Evolutionary conservation across 2,113 vertebrate genomes (phyloP), one percentile per base, ranked within the genome.

Genomic region (Heliornis fulica): DNA sequence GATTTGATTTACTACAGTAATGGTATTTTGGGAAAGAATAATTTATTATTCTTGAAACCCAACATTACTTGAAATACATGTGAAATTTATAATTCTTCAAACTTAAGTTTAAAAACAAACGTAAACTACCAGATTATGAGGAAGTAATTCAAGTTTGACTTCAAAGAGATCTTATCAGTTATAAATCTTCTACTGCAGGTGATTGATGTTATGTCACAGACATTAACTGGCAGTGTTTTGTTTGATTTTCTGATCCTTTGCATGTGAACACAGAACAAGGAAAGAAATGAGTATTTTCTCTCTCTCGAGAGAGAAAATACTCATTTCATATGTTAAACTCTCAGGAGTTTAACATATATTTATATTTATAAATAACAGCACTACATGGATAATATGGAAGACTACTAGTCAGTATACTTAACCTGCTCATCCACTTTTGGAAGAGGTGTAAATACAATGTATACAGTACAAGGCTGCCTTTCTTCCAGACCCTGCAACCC

Each of bases 101-200:
- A 72, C 16, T 16, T 75, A 71, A 56, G 8, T 68, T 89, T 71
- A 79, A 90, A 94, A 83, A 3, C 31, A 83, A 96, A 84, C 38
- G 5, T 41, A 75, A 84, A 72, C 71, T 9, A 84, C 14, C n/a
- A 84, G 51, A 75, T 68, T 41, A 76, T 36, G 12, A 82, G 25
- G 57, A 79, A 9, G 5, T n/a, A 87, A 84, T 64, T 83, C 15
- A 76, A 64, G 29, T 79, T 45, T 46, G 40, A 71, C 82, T 85
- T 96, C 78, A 90, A 85, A 91, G 82, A 74, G 45, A 77, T 50
- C 31, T 93, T 79, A 80, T 69, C 78, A 70, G 82, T n/a, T 13
- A 64, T n/a, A 79, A 36, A 78, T 56, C 28, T 82, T 84, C 68
- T 36, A 79, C 28, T 82, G 60, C 9, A 75, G 25, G n/a, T 72